phyloP scores from a whole-genome alignment of 1,140 invertebrate genomes.

The Lordiphosa mommai region DNA sequence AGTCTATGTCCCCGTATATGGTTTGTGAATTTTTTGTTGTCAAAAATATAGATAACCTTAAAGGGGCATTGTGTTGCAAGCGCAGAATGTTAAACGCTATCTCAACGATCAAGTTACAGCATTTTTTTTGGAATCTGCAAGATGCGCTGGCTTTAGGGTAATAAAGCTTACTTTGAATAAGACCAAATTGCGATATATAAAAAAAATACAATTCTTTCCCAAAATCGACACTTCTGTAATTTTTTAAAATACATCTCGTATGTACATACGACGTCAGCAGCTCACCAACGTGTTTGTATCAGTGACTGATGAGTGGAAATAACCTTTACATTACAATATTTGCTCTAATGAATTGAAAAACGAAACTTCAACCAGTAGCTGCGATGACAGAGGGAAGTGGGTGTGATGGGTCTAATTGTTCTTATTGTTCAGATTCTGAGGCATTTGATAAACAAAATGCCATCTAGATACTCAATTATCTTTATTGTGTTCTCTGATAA shows the following conservation, averaged over 20 bases:
- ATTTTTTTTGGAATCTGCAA: too few relatives aligned
- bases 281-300: neutral
- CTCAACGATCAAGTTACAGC: too few relatives aligned
- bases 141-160: too few relatives aligned
- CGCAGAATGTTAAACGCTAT: too few relatives aligned
- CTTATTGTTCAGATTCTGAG: slow-evolving; percentile 21
- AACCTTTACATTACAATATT: slow-evolving; percentile 54
- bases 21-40: too few relatives aligned
- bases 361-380: slow-evolving; percentile 12
- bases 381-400: neutral
- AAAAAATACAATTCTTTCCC: too few relatives aligned
- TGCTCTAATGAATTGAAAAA: slow-evolving; percentile 65
- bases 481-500: slow-evolving; percentile 58
- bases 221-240: too few relatives aligned
- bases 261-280: slow-evolving; percentile 10
- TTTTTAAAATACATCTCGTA: neutral
- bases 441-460: slow-evolving; percentile 52
- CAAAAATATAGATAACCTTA: too few relatives aligned
- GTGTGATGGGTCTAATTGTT: neutral
- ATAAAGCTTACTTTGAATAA: too few relatives aligned
- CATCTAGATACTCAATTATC: slow-evolving; percentile 48
- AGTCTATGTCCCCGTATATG: too few relatives aligned
- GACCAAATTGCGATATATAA: too few relatives aligned
- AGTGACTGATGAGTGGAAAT: slow-evolving; percentile 13
- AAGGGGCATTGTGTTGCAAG: too few relatives aligned